Conservation (phyloP, 2,888 invertebrate species). For the Nomada flava region DNA sequence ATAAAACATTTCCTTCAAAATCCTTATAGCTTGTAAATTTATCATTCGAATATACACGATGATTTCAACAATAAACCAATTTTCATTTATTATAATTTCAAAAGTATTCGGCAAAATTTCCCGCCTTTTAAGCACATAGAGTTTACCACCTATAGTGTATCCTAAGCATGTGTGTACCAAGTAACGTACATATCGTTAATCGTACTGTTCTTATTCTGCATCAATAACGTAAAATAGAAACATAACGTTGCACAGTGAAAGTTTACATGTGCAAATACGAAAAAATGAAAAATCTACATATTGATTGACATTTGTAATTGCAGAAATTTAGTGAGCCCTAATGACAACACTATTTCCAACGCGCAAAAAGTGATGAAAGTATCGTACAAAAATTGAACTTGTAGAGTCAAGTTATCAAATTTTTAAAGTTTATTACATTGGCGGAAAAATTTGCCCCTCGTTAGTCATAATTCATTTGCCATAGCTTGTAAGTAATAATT, state of each 20-base stretch:
- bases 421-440: slow-evolving; percentile 22
- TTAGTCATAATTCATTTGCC: slow-evolving; percentile 41
- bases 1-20: no score
- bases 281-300: slow-evolving; percentile 42
- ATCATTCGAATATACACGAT: neutral
- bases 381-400: slow-evolving; percentile 31
- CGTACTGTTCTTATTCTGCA: slow-evolving; percentile 17
- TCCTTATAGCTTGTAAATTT: no score
- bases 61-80: neutral
- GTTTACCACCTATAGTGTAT: slow-evolving; percentile 17
- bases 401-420: slow-evolving; percentile 26
- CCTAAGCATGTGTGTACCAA: neutral
- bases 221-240: slow-evolving; percentile 52
- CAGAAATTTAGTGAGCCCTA: slow-evolving; percentile 9
- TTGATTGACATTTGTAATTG: slow-evolving; percentile 22
- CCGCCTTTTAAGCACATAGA: slow-evolving; percentile 16
- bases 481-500: slow-evolving; percentile 35
- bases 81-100: slow-evolving; percentile 4
- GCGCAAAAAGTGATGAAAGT: slow-evolving; percentile 28
- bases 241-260: slow-evolving; percentile 27
- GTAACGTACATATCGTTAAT: slow-evolving; percentile 15
- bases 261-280: slow-evolving; percentile 8
- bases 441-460: slow-evolving; percentile 16
- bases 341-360: slow-evolving; percentile 12
- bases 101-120: slow-evolving; percentile 17